Evolutionary conservation across 2,888 invertebrate genomes (phyloP), one percentile per base, ranked within the genome.

Genomic region (Camptogramma bilineatum): DNA sequence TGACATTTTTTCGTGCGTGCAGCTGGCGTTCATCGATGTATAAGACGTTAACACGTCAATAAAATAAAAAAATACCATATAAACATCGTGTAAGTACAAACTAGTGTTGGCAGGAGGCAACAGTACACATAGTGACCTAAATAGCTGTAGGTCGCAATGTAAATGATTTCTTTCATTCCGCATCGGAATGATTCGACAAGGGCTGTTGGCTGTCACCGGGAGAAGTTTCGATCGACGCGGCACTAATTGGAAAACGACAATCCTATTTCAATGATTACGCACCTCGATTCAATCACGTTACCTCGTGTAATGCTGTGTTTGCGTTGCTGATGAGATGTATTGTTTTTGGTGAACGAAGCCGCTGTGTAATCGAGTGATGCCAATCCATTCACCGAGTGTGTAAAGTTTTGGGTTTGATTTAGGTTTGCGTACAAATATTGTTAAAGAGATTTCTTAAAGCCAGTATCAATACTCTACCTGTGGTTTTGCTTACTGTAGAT

Each of bases 201-300:
- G 76, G 72, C 75, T 76, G 79, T 82, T 78, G 70, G 76, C 75
- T 76, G 80, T 83, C 80, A 79, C 68, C 71, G 75, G 71, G 73
- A 75, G 77, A 74, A 73, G 74, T 76, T 62, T 76, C 77, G 76
- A 69, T 81, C 82, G 84, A 84, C 85, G 78, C 78, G 72, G 74
- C 81, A 76, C 84, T 91, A 90, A 90, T 91, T 90, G 90, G 87
- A 89, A 88, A 88, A 81, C 87, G 88, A 86, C 88, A 90, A 91
- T 91, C 90, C 89, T 86, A 89, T 89, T 87, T 83, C 85, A 80
- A 85, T 87, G 86, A 89, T 89, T 87, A 88, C 84, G 84, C 81
- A 78, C 79, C 81, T 79, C 79, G 77, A 83, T 79, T 80, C 76
- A 74, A 75, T 72, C 70, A 69, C 74, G 72, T 76, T 76, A 79